Evolutionary conservation across 2,888 invertebrate genomes (phyloP).

Genomic region (Himalopsyche anomala): DNA sequence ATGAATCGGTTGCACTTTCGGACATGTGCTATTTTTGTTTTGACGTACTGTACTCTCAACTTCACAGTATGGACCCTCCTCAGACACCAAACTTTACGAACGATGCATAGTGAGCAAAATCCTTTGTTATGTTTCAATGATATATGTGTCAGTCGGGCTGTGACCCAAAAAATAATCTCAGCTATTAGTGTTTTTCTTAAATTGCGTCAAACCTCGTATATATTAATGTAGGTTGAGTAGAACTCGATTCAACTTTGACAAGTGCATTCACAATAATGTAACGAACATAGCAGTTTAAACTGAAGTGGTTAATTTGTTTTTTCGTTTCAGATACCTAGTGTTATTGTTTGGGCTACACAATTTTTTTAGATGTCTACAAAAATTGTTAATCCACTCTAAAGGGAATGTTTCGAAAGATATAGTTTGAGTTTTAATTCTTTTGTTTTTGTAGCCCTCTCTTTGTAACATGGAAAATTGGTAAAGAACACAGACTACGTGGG

Average conservation of each 20-base stretch:
- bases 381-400: conserved; percentile 31
- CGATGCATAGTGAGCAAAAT: conserved; percentile 62
- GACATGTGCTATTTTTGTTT: conserved; percentile 99
- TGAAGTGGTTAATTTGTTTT: conserved; percentile 28
- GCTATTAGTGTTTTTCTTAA: background rate
- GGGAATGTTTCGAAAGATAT: conserved; percentile 9
- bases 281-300: conserved; percentile 34
- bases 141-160: background rate
- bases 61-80: conserved; percentile 95
- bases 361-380: conserved; percentile 40
- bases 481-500: conserved; percentile 95
- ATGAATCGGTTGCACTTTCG: conserved; percentile 84
- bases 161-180: background rate
- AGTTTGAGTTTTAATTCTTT: conserved; percentile 42
- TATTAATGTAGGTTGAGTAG: no score
- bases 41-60: conserved; percentile 96
- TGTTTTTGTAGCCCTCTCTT: conserved; percentile 89
- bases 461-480: conserved; percentile 99
- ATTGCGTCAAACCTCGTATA: background rate
- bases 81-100: conserved; percentile 84
- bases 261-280: background rate
- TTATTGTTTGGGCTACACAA: conserved; percentile 42
- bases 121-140: conserved; percentile 59
- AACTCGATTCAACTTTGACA: conserved; percentile 3
- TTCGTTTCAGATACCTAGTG: conserved; percentile 42